A percentile compares a stretch with the other conserved stretches of the same genome.
These are phyloP conservation scores for Pterophyllum scalare DNA, from an alignment of 2,113 vertebrate genomes.

Conservation along the genomic window DNA sequence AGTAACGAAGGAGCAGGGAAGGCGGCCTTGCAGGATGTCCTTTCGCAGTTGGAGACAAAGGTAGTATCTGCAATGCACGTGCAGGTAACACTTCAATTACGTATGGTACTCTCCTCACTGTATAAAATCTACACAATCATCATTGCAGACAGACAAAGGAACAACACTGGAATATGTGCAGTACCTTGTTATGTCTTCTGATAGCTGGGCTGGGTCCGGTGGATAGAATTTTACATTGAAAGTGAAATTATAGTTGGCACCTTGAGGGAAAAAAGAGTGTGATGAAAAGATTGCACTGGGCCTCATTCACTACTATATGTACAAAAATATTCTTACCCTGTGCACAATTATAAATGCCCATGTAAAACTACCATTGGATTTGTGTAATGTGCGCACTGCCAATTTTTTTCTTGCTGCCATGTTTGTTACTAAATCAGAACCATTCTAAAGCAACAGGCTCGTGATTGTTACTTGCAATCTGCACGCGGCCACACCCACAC, in stretches of 20 bases:
- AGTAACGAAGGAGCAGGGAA: conserved; percentile 97
- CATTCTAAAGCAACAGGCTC: neutral
- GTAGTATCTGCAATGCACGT: conserved; percentile 72
- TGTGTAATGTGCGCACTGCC: neutral
- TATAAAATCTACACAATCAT: too few relatives aligned
- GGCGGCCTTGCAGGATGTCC: conserved; percentile 88
- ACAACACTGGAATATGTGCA: neutral
- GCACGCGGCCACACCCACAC: neutral
- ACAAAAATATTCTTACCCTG: neutral
- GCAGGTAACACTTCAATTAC: neutral
- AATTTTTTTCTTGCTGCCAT: neutral
- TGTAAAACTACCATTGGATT: neutral
- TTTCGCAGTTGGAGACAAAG: conserved; percentile 95
- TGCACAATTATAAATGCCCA: too few relatives aligned
- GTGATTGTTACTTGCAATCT: neutral
- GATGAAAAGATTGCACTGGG: neutral
- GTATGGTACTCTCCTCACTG: neutral
- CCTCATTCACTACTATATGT: neutral
- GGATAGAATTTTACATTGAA: conserved; percentile 88
- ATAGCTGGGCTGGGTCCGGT: conserved; percentile 94
- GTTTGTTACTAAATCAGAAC: neutral
- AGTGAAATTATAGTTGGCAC: conserved; percentile 86
- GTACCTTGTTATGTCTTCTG: conserved; percentile 98
- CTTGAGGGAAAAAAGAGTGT: conserved; percentile 32
- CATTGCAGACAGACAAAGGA: neutral